Evolutionary conservation across 2,888 invertebrate species (phyloP), one percentile per base, ranked within the genome.

Genomic region (Cerastis rubricosa): DNA sequence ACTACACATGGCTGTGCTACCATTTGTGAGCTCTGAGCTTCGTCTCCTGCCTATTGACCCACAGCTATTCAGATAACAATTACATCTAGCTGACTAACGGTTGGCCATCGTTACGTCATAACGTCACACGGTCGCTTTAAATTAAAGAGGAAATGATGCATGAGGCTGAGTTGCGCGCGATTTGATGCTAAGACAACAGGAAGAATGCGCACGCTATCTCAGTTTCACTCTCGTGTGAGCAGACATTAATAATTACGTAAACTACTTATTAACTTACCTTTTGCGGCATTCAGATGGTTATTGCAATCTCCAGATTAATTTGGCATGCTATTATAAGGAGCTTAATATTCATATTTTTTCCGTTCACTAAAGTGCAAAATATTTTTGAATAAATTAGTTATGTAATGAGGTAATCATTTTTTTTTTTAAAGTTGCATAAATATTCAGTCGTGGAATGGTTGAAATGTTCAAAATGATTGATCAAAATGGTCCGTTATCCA

Each of bases 141-240:
- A 67, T 74, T 71, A 43, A 74, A 79, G 54, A 67, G 79, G 85
- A 82, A 85, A 85, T 73, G 68, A 74, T 72, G 81, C 69, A 74
- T 72, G 77, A 69, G 66, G n/a, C 64, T 29, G 66, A 63, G 40
- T 43, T 57, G 76, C 51, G 51, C 68, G 47, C 69, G 49, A 68
- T 47, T 72, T 54, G 25, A 69, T 43, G 49, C 40, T 43, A 71
- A 81, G 70, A 84, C 79, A 81, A 76, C 83, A 76, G 86, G 87
- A 87, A 87, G 84, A 84, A 84, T 72, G 79, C 65, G 77, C 78
- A 84, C 82, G 80, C 87, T 66, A 84, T 75, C 76, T 67, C 47
- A 84, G 80, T 87, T 87, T 85, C 87, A 87, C 84, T 87, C 77
- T 85, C 84, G 68, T 76, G 78, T 70, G 84, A 87, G 80, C 75